Percentiles rank a stretch among this genome's conserved stretches.
Conservation (phyloP, 2,113 vertebrate genomes). For the Litocranius walleri region DNA sequence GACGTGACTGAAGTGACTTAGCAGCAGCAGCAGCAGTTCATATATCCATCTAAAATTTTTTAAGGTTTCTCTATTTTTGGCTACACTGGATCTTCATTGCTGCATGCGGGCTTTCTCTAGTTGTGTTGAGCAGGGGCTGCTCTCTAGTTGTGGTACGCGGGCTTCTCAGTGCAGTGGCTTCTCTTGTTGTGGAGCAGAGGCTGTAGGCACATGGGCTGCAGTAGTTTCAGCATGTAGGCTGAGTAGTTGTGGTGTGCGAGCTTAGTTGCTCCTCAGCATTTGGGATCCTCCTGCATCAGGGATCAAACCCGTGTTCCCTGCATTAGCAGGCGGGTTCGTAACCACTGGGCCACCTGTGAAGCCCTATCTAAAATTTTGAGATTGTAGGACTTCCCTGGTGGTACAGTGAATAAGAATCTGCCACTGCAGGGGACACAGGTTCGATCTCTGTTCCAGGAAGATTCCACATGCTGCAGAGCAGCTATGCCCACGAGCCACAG, state of each 20-base stretch:
- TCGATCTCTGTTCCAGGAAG: background rate
- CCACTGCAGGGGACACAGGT: background rate
- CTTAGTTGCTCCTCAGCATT: background rate
- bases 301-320: background rate
- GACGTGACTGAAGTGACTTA: no score
- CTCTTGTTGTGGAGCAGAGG: background rate
- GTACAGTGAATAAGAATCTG: background rate
- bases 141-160: background rate
- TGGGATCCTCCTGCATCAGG: background rate
- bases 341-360: background rate
- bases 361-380: background rate
- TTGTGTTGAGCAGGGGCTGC: background rate
- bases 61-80: background rate
- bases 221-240: background rate
- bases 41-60: background rate
- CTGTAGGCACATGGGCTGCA: background rate
- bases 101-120: background rate
- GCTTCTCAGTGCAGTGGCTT: background rate
- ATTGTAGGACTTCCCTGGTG: background rate
- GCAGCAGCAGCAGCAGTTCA: background rate
- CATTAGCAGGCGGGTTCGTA: background rate
- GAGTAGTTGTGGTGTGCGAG: background rate
- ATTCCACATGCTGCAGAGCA: background rate
- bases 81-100: background rate
- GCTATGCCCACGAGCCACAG: background rate